Conservation (phyloP, 1,140 invertebrate genomes). For the Drosophila ohnishii region DNA sequence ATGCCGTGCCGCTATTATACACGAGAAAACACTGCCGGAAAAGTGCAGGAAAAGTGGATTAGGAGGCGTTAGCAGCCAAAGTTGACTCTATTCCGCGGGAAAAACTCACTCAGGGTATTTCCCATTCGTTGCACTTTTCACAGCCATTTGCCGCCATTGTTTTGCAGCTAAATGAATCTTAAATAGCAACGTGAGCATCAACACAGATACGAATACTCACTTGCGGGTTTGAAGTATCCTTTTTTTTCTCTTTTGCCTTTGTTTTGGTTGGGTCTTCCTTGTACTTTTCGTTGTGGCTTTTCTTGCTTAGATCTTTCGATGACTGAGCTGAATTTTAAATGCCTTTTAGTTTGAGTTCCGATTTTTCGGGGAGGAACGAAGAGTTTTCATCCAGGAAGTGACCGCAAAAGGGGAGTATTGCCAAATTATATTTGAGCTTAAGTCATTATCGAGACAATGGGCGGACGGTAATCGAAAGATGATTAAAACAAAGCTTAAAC, state of each 20-base stretch:
- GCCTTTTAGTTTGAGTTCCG: slow-evolving; percentile 14
- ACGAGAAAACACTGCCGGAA: slow-evolving; percentile 11
- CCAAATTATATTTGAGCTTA: slow-evolving; percentile 32
- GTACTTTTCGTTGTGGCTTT: slow-evolving; percentile 38
- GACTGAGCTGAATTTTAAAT: slow-evolving; percentile 62
- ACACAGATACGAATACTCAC: slow-evolving; percentile 20
- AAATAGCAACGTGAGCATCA: slow-evolving; percentile 44
- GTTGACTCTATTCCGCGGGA: slow-evolving; percentile 22
- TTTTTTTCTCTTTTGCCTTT: slow-evolving; percentile 15
- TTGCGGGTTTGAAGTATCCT: slow-evolving; percentile 31
- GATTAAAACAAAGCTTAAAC: slow-evolving; percentile 22
- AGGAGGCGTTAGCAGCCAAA: slow-evolving; percentile 9
- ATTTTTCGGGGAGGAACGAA: neutral
- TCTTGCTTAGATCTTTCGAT: slow-evolving; percentile 42
- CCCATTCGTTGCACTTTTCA: slow-evolving; percentile 21
- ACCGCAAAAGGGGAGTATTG: slow-evolving; percentile 4
- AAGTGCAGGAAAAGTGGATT: slow-evolving; percentile 15
- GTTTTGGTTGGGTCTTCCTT: slow-evolving; percentile 19
- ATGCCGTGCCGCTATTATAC: slow-evolving; percentile 36
- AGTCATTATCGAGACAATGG: slow-evolving; percentile 38
- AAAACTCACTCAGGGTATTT: slow-evolving; percentile 21
- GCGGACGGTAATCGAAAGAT: slow-evolving; percentile 6
- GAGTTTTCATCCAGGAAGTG: slow-evolving; percentile 20
- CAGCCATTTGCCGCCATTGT: slow-evolving; percentile 31
- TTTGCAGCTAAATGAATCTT: slow-evolving; percentile 60